These are phyloP conservation scores for Arvicanthis niloticus DNA, from an alignment of 2,113 vertebrate species.

Conservation along the genomic window DNA sequence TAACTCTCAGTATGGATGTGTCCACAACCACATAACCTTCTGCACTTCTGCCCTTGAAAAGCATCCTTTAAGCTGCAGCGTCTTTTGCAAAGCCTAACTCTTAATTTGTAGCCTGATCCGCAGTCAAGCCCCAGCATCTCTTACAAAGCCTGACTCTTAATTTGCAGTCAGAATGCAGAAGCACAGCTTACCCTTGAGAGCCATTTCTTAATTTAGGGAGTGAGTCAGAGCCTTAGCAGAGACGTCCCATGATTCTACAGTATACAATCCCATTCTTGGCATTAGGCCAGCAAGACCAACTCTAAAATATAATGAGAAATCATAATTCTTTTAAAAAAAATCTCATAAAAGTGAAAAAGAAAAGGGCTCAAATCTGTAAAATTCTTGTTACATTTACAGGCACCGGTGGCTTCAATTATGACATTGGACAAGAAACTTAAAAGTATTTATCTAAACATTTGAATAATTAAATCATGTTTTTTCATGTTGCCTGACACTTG, in stretches of 20 bases:
- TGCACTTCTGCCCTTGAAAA: slow-evolving; percentile 59
- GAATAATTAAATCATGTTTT: slow-evolving; percentile 71
- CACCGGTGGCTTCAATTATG: slow-evolving; percentile 2
- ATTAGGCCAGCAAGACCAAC: slow-evolving; percentile 8
- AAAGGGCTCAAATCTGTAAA: slow-evolving; percentile 48
- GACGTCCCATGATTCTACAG: slow-evolving; percentile 22
- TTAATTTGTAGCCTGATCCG: slow-evolving; percentile 72
- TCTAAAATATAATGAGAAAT: slow-evolving; percentile 61
- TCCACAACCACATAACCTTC: slow-evolving; percentile 11
- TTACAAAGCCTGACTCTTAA: slow-evolving; percentile 66
- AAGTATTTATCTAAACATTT: slow-evolving; percentile 59
- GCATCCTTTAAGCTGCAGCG: slow-evolving; percentile 15
- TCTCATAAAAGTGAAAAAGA: slow-evolving; percentile 43
- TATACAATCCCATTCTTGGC: slow-evolving; percentile 24
- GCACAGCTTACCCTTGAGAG: slow-evolving; percentile 69
- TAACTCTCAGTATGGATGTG: not conserved
- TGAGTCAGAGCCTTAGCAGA: slow-evolving; percentile 71
- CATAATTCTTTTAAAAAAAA: slow-evolving; percentile 33
- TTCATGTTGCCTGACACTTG: slow-evolving; percentile 57
- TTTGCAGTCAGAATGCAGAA: slow-evolving; percentile 65
- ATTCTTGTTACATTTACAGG: slow-evolving; percentile 25
- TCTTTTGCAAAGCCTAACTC: slow-evolving; percentile 57
- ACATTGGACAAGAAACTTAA: not conserved
- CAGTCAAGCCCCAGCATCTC: slow-evolving; percentile 28
- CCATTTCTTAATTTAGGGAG: slow-evolving; percentile 73